Percentiles rank a stretch among this genome's conserved stretches.
These are phyloP conservation scores for Hypercompe scribonia DNA, from an alignment of 2,888 invertebrate genomes.

Conservation along the genomic window DNA sequence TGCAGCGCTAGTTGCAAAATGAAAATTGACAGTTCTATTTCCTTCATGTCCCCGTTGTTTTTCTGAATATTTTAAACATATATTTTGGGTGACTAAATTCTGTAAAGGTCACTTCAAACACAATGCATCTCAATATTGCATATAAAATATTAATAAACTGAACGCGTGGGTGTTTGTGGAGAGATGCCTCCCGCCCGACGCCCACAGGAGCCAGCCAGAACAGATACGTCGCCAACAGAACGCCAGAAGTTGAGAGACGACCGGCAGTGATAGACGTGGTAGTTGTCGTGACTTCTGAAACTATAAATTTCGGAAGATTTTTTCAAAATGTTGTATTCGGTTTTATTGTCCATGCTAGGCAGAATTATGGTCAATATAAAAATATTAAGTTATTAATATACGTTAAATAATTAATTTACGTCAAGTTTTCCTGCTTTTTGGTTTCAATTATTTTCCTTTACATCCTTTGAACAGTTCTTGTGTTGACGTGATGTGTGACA, in stretches of 20 bases:
- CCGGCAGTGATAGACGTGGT: slow-evolving; percentile 6
- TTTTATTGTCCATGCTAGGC: background rate
- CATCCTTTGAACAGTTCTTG: slow-evolving; percentile 2
- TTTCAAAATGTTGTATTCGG: background rate
- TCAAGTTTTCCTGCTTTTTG: slow-evolving; percentile 31
- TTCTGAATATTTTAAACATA: background rate
- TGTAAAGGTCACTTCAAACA: background rate
- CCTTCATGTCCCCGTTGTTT: background rate
- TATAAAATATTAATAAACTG: slow-evolving; percentile 5
- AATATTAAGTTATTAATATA: slow-evolving; percentile 23
- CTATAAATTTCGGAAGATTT: background rate
- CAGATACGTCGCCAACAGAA: background rate
- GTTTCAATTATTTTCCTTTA: slow-evolving; percentile 25
- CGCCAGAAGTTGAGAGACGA: slow-evolving; percentile 11
- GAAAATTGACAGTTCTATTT: background rate
- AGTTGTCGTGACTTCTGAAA: background rate
- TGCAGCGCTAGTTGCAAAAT: background rate
- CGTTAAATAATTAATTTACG: slow-evolving; percentile 13
- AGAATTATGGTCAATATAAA: background rate
- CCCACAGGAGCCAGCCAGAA: background rate
- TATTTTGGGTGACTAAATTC: background rate
- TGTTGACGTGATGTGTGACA: slow-evolving; percentile 13
- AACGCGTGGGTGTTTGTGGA: background rate
- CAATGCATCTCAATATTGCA: background rate
- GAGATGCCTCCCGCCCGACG: slow-evolving; percentile 8